A percentile compares a stretch with the other conserved stretches of the same genome.
phyloP scores from a whole-genome alignment of 2,888 invertebrate species.

The Frankliniella fusca region DNA sequence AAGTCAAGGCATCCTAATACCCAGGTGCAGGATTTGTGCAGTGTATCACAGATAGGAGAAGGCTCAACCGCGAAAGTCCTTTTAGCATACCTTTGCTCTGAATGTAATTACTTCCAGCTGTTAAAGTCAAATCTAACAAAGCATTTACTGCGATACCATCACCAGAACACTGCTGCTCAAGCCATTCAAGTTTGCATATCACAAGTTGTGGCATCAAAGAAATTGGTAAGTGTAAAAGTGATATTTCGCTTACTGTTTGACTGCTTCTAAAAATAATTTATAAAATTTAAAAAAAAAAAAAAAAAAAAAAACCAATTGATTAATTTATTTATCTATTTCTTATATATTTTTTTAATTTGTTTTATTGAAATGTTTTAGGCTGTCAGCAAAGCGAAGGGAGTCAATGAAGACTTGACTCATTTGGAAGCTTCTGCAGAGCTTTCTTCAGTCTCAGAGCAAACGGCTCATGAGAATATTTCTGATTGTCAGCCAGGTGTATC shows the following conservation, averaged over 20 bases:
- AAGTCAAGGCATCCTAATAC: slow-evolving; percentile 33
- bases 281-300: too few species aligned
- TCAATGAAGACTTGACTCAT: not conserved
- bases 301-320: not conserved
- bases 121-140: slow-evolving; percentile 56
- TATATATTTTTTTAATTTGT: not conserved
- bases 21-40: slow-evolving; percentile 27
- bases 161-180: slow-evolving; percentile 41
- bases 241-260: not conserved
- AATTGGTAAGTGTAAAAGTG: not conserved
- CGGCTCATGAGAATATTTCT: too few species aligned
- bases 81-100: slow-evolving; percentile 62
- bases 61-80: slow-evolving; percentile 43
- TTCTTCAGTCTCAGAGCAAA: too few species aligned
- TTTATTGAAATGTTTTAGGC: not conserved
- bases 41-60: slow-evolving; percentile 41
- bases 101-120: slow-evolving; percentile 71
- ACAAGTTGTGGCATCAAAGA: not conserved
- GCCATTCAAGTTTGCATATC: not conserved
- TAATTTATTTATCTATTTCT: not conserved
- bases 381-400: not conserved
- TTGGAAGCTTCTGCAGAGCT: too few species aligned
- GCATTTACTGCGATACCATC: slow-evolving; percentile 58
- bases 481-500: too few species aligned
- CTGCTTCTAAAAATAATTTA: not conserved